A percentile compares a stretch with the other conserved stretches of the same genome.
Conservation (phyloP, 2,113 vertebrate species). For the Vidua macroura region DNA sequence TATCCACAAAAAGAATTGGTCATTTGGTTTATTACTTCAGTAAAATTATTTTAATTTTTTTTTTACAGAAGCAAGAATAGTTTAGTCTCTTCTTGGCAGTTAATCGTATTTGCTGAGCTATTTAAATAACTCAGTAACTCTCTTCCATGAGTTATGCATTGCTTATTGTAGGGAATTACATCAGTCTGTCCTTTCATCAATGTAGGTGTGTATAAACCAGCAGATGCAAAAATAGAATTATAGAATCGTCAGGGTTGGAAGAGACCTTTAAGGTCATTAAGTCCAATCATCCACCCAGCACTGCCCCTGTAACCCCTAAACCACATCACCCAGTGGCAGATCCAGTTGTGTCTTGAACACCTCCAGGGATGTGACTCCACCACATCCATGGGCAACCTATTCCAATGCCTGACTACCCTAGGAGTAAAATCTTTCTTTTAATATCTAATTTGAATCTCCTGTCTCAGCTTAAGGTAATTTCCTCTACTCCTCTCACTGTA, state of each 20-base stretch:
- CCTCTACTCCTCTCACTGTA: neutral
- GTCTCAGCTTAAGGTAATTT: neutral
- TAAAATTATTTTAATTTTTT: neutral
- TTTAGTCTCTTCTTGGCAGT: neutral
- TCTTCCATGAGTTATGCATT: neutral
- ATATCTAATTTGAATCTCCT: neutral
- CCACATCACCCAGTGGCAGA: neutral
- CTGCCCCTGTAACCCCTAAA: neutral
- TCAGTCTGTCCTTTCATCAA: neutral
- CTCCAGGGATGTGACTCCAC: neutral
- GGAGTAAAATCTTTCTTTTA: neutral
- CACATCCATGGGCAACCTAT: neutral
- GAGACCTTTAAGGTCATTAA: neutral
- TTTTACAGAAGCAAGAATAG: neutral
- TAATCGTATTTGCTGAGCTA: neutral
- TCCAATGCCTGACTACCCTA: neutral
- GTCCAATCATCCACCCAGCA: neutral
- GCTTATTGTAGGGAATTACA: neutral
- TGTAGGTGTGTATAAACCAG: neutral
- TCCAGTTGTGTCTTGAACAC: neutral
- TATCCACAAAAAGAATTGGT: neutral
- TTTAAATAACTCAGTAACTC: neutral
- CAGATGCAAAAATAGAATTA: neutral
- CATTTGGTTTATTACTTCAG: neutral
- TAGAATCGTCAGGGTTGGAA: neutral